These are phyloP conservation scores for Potamarius usumacintae DNA, from an alignment of 2,113 vertebrate genomes.

Conservation along the genomic window DNA sequence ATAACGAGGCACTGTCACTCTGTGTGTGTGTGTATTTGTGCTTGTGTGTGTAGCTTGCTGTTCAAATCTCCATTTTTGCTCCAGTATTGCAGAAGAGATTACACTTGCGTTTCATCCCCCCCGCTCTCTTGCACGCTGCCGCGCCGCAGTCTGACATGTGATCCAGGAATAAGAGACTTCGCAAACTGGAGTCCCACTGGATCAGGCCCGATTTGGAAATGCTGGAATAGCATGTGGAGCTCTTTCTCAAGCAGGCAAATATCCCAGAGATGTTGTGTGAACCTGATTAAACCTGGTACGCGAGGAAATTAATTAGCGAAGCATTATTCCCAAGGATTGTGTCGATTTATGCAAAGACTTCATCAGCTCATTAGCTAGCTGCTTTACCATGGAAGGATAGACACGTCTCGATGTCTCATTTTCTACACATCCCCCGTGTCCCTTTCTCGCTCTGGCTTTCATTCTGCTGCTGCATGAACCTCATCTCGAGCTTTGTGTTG, in stretches of 20 bases:
- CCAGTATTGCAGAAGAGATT: constrained; percentile 35
- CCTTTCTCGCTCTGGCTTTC: not conserved
- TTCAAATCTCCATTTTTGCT: constrained; percentile 33
- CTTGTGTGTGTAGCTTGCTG: constrained; percentile 19
- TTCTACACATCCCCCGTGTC: not conserved
- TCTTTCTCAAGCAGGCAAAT: constrained; percentile 35
- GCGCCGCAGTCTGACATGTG: constrained; percentile 42
- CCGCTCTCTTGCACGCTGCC: constrained; percentile 10
- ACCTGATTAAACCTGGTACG: constrained; percentile 52
- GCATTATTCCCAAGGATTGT: constrained; percentile 34
- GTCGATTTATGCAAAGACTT: constrained; percentile 48
- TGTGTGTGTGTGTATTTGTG: not conserved
- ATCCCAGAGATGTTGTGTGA: constrained; percentile 43
- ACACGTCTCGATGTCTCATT: not conserved
- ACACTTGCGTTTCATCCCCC: constrained; percentile 39
- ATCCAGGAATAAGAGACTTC: constrained; percentile 47
- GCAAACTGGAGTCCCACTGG: constrained; percentile 44
- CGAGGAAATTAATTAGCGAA: constrained; percentile 46
- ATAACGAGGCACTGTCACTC: constrained; percentile 37
- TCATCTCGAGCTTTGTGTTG: not conserved
- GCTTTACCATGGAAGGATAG: not conserved
- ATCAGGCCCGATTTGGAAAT: constrained; percentile 50
- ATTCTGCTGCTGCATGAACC: constrained; percentile 15
- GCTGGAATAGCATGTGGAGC: constrained; percentile 22
- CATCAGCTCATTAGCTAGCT: constrained; percentile 30